These are phyloP conservation scores for Drosophila bocki DNA, from an alignment of 1,140 invertebrate species.

Conservation along the genomic window DNA sequence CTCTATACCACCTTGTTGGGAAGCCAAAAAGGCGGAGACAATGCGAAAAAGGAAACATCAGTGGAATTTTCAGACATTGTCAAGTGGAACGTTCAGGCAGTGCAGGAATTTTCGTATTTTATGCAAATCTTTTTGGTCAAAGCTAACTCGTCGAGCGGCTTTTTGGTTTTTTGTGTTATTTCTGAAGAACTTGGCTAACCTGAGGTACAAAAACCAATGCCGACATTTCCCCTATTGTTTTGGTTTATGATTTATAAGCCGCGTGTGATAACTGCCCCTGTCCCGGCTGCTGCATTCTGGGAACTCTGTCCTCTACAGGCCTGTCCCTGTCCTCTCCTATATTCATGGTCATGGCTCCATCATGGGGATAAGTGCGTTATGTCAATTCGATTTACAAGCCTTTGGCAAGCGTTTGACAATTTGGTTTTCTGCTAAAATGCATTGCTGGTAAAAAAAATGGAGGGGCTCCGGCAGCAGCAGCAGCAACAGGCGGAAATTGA, in stretches of 20 bases:
- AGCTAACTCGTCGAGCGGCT: conserved; percentile 18
- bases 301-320: conserved; percentile 26
- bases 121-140: conserved; percentile 64
- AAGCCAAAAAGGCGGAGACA: conserved; percentile 49
- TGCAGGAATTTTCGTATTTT: conserved; percentile 74
- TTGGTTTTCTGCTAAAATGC: conserved; percentile 56
- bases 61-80: conserved; percentile 79
- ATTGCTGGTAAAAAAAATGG: conserved; percentile 34
- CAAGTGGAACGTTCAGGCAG: conserved; percentile 58
- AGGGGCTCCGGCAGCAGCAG: background rate
- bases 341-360: conserved; percentile 28
- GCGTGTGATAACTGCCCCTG: conserved; percentile 35
- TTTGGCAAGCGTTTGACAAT: conserved; percentile 78
- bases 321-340: conserved; percentile 6
- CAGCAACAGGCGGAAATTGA: conserved; percentile 79
- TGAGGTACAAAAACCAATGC: conserved; percentile 9
- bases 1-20: conserved; percentile 27
- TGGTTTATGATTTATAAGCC: conserved; percentile 66
- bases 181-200: conserved; percentile 39
- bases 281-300: conserved; percentile 26
- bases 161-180: conserved; percentile 12
- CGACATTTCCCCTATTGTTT: conserved; percentile 61
- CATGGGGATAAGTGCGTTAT: conserved; percentile 71
- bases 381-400: conserved; percentile 79
- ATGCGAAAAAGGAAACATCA: conserved; percentile 73